Evolutionary conservation across 2,113 vertebrate species (phyloP).

Genomic region (Alethe diademata): DNA sequence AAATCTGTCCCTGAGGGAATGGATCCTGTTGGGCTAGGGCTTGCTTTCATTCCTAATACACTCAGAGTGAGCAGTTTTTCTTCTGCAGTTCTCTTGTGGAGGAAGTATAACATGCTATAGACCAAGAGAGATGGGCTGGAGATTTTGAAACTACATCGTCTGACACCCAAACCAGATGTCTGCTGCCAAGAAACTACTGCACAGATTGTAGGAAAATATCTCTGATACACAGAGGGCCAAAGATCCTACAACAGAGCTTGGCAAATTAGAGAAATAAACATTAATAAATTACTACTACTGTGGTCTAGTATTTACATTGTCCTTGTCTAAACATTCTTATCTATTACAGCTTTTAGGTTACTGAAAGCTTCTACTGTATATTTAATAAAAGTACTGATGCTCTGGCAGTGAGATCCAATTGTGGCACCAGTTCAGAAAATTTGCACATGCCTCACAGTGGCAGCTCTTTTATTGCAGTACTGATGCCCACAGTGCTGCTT

Average conservation of each 20-base stretch:
- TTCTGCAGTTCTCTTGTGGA: not conserved
- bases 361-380: not conserved
- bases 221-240: not conserved
- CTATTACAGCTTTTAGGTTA: not conserved
- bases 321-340: not conserved
- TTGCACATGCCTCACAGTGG: fast-evolving
- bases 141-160: not conserved
- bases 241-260: not conserved
- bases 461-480: not conserved
- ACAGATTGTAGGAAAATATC: not conserved
- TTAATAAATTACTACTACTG: not conserved
- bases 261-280: not conserved
- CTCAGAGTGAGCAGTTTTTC: not conserved
- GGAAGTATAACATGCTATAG: not conserved
- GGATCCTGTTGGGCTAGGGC: too few species aligned
- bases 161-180: not conserved
- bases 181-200: not conserved
- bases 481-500: not conserved
- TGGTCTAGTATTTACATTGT: not conserved
- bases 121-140: not conserved
- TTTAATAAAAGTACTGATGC: not conserved
- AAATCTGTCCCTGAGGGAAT: not conserved
- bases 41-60: not conserved
- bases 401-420: not conserved
- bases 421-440: not conserved